Percentiles rank a stretch among this genome's conserved stretches.
phyloP scores from a whole-genome alignment of 2,113 vertebrate genomes.

The Chloroceryle aenea region DNA sequence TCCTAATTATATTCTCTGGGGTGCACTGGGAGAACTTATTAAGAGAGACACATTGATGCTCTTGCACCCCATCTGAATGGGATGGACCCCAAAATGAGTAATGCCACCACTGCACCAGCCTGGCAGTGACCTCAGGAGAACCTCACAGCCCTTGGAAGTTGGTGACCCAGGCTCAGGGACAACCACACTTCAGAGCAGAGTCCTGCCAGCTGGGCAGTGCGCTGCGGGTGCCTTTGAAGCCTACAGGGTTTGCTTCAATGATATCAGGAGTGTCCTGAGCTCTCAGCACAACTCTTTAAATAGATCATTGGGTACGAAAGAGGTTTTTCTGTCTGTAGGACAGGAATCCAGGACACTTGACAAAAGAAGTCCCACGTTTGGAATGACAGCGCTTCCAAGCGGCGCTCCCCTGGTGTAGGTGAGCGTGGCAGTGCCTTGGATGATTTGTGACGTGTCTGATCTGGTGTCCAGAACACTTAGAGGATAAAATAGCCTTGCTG shows the following conservation, averaged over 20 bases:
- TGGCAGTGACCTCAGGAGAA: background rate
- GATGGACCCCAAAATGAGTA: background rate
- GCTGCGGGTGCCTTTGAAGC: background rate
- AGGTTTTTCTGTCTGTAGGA: background rate
- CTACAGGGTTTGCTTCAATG: background rate
- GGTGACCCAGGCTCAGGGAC: background rate
- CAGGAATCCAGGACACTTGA: background rate
- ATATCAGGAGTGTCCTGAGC: background rate
- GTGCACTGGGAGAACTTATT: background rate
- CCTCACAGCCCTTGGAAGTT: background rate
- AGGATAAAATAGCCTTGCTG: background rate
- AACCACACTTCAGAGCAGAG: background rate
- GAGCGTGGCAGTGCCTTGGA: fast-evolving
- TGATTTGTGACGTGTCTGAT: fast-evolving
- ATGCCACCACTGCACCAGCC: background rate
- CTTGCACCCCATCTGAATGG: background rate
- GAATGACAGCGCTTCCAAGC: background rate
- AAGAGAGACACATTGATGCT: background rate
- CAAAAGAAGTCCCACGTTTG: background rate
- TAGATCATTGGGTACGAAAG: background rate
- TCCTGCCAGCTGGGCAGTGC: background rate
- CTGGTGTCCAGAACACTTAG: background rate
- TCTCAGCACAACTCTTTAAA: background rate
- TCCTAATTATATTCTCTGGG: slow-evolving; percentile 43
- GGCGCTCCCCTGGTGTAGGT: background rate